phyloP scores from a whole-genome alignment of 2,797 vertebrate species.

The Lagocephalus sceleratus region DNA sequence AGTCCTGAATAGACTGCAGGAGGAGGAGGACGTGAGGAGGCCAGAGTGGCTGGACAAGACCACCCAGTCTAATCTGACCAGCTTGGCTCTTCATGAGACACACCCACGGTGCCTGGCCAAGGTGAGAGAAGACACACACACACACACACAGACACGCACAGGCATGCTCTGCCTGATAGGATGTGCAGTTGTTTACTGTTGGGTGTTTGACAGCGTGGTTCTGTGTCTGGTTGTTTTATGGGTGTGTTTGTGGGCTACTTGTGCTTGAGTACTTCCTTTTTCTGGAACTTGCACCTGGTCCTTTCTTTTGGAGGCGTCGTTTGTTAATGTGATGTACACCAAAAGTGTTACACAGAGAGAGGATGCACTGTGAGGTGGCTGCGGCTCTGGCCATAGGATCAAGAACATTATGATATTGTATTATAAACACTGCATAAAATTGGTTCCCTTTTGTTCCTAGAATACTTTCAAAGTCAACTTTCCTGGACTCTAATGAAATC shows the following conservation, averaged over 20 bases:
- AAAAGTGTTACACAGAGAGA: too few species aligned
- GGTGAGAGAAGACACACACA: constrained; percentile 70
- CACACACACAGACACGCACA: constrained; percentile 5
- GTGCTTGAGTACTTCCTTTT: too few species aligned
- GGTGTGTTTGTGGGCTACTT: neutral
- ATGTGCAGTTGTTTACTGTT: constrained; percentile 29
- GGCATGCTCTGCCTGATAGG: neutral
- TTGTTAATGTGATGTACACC: too few species aligned
- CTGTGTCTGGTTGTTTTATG: constrained; percentile 29
- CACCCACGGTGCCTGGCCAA: constrained; percentile 86
- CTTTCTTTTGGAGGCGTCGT: too few species aligned
- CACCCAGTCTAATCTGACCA: constrained; percentile 68
- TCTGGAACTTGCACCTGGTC: too few species aligned
- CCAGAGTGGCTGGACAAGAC: constrained; percentile 51
- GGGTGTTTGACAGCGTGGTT: constrained; percentile 18
- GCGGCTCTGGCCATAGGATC: too few species aligned
- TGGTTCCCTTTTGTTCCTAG: too few species aligned
- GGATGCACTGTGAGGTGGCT: too few species aligned
- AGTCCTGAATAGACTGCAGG: constrained; percentile 71
- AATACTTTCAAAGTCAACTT: too few species aligned
- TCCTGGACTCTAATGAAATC: too few species aligned
- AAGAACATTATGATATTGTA: too few species aligned
- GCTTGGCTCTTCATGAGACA: constrained; percentile 79
- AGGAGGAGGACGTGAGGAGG: neutral
- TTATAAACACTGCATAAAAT: too few species aligned